Base-by-base conservation (phyloP, 1,140 invertebrate species). In the Dolichoris vasculosae region DNA sequence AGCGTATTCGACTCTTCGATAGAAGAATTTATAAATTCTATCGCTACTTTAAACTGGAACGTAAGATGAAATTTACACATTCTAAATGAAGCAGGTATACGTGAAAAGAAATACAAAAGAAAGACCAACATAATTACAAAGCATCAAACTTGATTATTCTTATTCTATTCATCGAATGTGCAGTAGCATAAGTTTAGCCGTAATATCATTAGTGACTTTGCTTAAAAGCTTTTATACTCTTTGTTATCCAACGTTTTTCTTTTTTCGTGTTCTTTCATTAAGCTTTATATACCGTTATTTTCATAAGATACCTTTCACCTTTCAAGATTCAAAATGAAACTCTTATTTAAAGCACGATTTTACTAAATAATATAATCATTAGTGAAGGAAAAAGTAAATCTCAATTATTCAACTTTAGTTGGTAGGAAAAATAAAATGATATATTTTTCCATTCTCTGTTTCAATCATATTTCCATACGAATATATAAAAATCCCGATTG, bases 121-220 rank as follows among this genome's bases (percentile, higher is more conserved):
- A 82, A 84, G 86, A 85, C 82, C 83, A 81, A 87, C 86, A 85
- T 88, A 88, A 89, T 89, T 88, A 85, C 87, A 88, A 86, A 69
- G 84, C 87, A 87, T 64, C 88, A 88, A 89, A 89, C 86, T 81
- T 78, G 89, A 88, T 89, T 89, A 89, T 79, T 73, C 69, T 9
- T 8, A 43, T 38, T 73, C 38, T 6, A 43, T 73, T 43, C 8
- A 17, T 1, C 83, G 17, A 64, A 75, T 82, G 71, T 79, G 86
- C 83, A 82, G 80, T 86, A 81, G 86, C 87, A 87, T 32, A 88
- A 89, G 88, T 86, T 88, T 89, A 88, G 88, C 88, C 86, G 86
- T 87, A 88, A 88, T 86, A 88, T 89, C 88, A 87, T 89, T 88
- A 88, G 86, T 75, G 86, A 82, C 71, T 85, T 83, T 82, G 86